Evolutionary conservation across 2,888 invertebrate genomes (phyloP), one percentile per base, ranked within the genome.

Genomic region (Pseudeuparius sepicola): DNA sequence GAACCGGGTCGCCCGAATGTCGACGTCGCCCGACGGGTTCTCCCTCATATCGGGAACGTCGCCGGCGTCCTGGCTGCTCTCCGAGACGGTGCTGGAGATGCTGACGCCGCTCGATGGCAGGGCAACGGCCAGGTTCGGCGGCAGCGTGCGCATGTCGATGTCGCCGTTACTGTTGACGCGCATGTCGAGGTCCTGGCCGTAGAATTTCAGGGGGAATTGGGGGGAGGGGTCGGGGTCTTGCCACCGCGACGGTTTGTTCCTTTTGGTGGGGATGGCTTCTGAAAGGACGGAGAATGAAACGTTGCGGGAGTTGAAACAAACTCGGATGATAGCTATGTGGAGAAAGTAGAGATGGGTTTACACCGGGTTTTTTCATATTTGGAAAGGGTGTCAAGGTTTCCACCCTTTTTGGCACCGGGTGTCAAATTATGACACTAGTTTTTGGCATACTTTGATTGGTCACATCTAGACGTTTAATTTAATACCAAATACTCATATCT

Each of bases 121-220:
- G 15, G 46, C 20, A 6, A 50, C 14, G 15, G 46, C 20, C 6
- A 50, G 14, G 20, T 20, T 20, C 3, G 48, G 53, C 1, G 58
- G 56, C 10, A 63, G 39, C 2, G 62, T 60, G 11, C 64, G 49
- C 64, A 64, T 64, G 36, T 64, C 64, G 3, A 64, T 50, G 39
- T 64, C 64, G 1, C 64, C 63, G 39, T 62, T 64, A 41, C 61
- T 20, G 20, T 20, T 7, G n/a, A 20, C 20, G 26, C 63, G 45
- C 63, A 64, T 63, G 41, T 64, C 64, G 40, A 60, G 61, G 46
- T 64, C 64, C 31, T 57, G 52, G 3, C 49, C 48, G 36, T 48
- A 55, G 4, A 52, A 50, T 41, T 52, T 55, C 5, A 52, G 34
- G 14, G 51, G 51, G 24, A 53, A 53, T 14, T 31, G 40, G 4